Evolutionary conservation across 2,113 vertebrate species (phyloP), one percentile per base, ranked within the genome.

Genomic region (Pleuronectes platessa): DNA sequence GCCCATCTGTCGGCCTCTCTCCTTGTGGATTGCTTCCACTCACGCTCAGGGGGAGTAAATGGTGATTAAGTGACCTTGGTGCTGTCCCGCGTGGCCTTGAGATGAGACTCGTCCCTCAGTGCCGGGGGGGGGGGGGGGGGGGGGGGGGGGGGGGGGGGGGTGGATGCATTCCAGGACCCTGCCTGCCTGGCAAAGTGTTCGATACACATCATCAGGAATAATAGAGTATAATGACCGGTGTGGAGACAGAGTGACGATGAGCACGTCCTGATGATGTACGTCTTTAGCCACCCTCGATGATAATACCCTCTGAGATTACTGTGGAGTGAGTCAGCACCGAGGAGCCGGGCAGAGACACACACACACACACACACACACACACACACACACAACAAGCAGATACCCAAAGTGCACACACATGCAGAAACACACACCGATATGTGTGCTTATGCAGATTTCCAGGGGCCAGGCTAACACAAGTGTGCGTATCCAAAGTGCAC

Each of bases 11-110:
- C 89, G 83, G 72, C 69, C 64, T 62, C 84, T 40, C 82, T 79
- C 73, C 81, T 85, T 85, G 77, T 86, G 84, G 85, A 83, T 78
- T 70, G 83, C 82, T 80, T 87, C 75, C 67, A 56, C 85, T 92
- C 78, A 71, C 53, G 76, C 85, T 87, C 73, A 67, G 74, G 78
- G 84, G 81, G 85, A 88, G 90, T 83, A 84, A 90, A 89, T 86
- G 89, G 84, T 92, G 90, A 93, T 92, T 86, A 88, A 91, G 87
- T 84, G 83, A 91, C 91, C 91, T 91, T 92, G 91, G 80, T 87
- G 81, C 66, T 61, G 40, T 84, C 82, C 80, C 79, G 56, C 12
- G 70, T 82, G 81, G 85, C 87, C 82, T 88, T 86, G 81, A 85
- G 83, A 88, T 76, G 71, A 85, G 80, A 82, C 69, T 79, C 77